These are phyloP conservation scores for Trilocha varians DNA, from an alignment of 2,888 invertebrate genomes.

Conservation along the genomic window DNA sequence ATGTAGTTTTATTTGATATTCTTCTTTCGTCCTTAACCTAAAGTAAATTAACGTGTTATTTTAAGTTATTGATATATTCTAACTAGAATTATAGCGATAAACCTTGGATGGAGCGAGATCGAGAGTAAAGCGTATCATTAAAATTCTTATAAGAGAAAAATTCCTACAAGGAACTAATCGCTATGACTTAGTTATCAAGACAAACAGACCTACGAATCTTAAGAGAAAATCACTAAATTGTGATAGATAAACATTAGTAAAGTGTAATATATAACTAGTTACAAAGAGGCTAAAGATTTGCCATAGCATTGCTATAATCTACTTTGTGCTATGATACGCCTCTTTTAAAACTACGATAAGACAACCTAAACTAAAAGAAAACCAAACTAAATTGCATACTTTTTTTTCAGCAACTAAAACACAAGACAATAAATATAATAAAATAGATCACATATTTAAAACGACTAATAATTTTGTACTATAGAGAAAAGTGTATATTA, in stretches of 20 bases:
- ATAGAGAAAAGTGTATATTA: constrained; percentile 32
- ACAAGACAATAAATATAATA: constrained; percentile 21
- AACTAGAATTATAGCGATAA: no score
- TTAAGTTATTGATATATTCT: no score
- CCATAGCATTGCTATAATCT: background rate
- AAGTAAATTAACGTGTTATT: no score
- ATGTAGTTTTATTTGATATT: no score
- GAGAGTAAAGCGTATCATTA: constrained; percentile 51
- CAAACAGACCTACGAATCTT: constrained; percentile 35
- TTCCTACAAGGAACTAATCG: constrained; percentile 40
- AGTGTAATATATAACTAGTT: background rate
- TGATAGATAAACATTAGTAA: constrained; percentile 23
- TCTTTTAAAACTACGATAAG: background rate
- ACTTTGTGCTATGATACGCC: background rate
- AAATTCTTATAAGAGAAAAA: constrained; percentile 36
- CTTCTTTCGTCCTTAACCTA: no score
- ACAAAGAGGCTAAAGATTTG: background rate
- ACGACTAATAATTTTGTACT: constrained; percentile 65
- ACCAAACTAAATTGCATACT: background rate
- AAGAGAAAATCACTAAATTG: constrained; percentile 36
- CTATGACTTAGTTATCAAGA: constrained; percentile 65
- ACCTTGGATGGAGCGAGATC: constrained; percentile 55
- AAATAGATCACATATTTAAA: constrained; percentile 37
- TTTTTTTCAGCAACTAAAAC: constrained; percentile 13
- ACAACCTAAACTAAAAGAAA: background rate